phyloP scores from a whole-genome alignment of 2,888 invertebrate species.

The Eupeodes luniger region DNA sequence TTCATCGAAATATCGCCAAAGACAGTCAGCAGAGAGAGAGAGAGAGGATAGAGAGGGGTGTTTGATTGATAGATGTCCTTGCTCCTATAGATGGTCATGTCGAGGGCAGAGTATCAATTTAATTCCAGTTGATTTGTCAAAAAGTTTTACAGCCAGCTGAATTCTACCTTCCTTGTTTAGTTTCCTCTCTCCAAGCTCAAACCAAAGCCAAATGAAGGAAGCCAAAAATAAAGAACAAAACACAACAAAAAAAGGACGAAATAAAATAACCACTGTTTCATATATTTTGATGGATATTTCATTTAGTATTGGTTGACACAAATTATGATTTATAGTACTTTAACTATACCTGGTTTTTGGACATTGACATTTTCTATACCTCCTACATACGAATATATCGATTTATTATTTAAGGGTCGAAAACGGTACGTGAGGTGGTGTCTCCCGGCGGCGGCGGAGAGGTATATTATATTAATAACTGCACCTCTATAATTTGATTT shows the following conservation, averaged over 20 bases:
- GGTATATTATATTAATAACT: background rate
- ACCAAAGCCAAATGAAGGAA: no score
- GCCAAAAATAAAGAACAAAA: background rate
- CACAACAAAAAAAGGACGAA: background rate
- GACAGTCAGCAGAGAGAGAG: background rate
- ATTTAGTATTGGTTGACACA: constrained; percentile 36
- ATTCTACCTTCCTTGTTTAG: background rate
- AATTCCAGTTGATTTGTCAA: constrained; percentile 70
- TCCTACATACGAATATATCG: no score
- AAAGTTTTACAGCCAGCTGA: constrained; percentile 48
- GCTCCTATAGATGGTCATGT: constrained; percentile 44
- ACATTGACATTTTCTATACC: constrained; percentile 5
- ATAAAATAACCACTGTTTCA: background rate
- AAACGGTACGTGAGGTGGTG: background rate
- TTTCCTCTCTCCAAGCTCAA: background rate
- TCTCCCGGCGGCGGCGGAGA: no score
- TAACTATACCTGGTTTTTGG: constrained; percentile 28
- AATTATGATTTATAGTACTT: constrained; percentile 31
- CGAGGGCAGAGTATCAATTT: constrained; percentile 55
- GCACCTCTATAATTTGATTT: constrained; percentile 37
- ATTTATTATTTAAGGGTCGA: background rate
- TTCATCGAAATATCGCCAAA: no score
- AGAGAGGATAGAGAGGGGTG: background rate
- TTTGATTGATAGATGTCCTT: constrained; percentile 72
- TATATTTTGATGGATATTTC: constrained; percentile 26